These are phyloP conservation scores for Aphis gossypii DNA, from an alignment of 1,140 invertebrate species.

Conservation along the genomic window DNA sequence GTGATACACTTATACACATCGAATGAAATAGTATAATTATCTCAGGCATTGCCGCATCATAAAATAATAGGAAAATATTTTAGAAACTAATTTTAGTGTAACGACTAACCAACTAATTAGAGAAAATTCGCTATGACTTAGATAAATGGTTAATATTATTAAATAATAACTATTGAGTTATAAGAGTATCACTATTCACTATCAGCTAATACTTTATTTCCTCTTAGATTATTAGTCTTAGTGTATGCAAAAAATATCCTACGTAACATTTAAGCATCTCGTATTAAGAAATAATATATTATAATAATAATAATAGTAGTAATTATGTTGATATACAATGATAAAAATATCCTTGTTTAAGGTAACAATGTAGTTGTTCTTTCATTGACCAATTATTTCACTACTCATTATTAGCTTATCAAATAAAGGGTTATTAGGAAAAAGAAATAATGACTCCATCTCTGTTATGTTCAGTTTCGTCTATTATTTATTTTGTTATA, in stretches of 20 bases:
- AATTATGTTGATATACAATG: not conserved
- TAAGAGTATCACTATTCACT: not conserved
- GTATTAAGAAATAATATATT: not conserved
- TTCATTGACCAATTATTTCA: not conserved
- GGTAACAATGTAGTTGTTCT: not conserved
- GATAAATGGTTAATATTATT: not conserved
- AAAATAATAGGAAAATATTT: not conserved
- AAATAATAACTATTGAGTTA: not conserved
- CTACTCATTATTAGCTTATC: not conserved
- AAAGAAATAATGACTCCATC: not conserved
- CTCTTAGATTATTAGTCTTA: not conserved
- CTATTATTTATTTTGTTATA: too few species aligned
- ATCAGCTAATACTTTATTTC: not conserved
- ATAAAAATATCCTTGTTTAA: not conserved
- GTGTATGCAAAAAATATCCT: not conserved
- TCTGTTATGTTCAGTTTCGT: not conserved
- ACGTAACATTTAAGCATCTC: not conserved
- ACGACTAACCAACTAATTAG: not conserved
- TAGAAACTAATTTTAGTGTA: not conserved
- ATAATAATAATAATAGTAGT: not conserved
- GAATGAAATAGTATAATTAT: not conserved
- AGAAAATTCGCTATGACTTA: not conserved
- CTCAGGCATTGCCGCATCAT: not conserved
- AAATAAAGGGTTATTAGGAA: not conserved
- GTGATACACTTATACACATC: not conserved